Conservation (phyloP, 2,113 vertebrate species). For the Acanthisitta chloris region DNA sequence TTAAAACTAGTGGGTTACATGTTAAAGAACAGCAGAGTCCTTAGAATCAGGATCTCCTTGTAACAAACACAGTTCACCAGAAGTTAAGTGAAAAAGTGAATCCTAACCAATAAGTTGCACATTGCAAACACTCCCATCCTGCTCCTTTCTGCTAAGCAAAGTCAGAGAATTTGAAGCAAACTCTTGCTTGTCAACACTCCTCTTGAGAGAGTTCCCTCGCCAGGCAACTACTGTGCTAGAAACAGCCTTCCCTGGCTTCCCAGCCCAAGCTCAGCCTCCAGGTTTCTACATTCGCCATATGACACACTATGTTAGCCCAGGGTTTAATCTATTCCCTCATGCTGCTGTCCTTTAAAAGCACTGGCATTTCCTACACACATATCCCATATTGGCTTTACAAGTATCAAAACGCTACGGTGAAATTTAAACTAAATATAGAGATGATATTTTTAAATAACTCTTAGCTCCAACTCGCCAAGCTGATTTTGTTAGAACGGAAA, state of each 20-base stretch:
- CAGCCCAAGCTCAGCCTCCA: background rate
- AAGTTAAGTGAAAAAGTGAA: background rate
- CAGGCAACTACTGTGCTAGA: background rate
- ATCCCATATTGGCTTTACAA: constrained; percentile 63
- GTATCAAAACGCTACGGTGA: constrained; percentile 46
- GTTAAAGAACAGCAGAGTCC: background rate
- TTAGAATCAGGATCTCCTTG: background rate
- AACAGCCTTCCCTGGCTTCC: background rate
- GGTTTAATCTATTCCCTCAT: constrained; percentile 38
- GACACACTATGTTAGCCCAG: background rate
- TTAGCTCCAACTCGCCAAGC: constrained; percentile 12
- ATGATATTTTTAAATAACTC: constrained; percentile 53
- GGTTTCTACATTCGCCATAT: background rate
- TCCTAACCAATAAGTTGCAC: background rate
- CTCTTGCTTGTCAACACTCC: constrained; percentile 16
- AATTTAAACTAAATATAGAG: constrained; percentile 56
- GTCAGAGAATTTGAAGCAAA: background rate
- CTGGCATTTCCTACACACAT: constrained; percentile 59
- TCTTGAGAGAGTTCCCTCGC: constrained; percentile 15
- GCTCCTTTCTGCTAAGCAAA: background rate
- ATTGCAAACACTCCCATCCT: background rate
- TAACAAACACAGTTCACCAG: background rate
- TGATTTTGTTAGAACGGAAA: constrained; percentile 33
- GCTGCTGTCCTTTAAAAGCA: constrained; percentile 58
- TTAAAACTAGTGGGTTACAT: background rate